Base-by-base conservation (phyloP, 35 echinoderm and acorn worm species). In the Heliocidaris tuberculata region DNA sequence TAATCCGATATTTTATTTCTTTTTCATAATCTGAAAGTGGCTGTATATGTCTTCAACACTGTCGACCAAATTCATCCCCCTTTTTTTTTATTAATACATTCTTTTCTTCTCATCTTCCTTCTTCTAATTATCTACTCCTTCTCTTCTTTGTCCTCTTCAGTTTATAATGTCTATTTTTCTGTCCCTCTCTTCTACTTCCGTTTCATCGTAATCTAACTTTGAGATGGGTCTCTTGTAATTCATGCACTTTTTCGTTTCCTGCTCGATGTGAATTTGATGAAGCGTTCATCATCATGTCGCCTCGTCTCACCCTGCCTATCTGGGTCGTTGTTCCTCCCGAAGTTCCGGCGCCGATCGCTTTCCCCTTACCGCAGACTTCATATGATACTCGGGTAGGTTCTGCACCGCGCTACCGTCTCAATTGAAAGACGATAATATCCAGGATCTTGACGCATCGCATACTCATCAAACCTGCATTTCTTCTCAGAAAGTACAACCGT, bases 171-270 rank as follows among this genome's bases (percentile, higher is more conserved):
- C 31, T 90, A 13, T 31, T 2, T 19, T 27, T 56, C 92, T 59
- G 29, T 93, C 92, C 92, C 31, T 16, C 21, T 54, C 92, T 48
- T 93, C 32, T 49, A 9, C 5, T 50, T 92, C 92, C 0, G 65
- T 78, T 78, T 78, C 48, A 47, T 35, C 48, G 12, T 17, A 35
- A 17, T 49, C 88, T 90, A 17, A 49, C 48, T 47, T 90, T 90
- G 5, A 13, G 88, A 90, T 8, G 88, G 13, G 16, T 11, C 13
- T 19, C 88, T 35, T 13, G 48, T 49, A 35, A 90, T 35, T 90
- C 31, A 16, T 47, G 88, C 88, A 90, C 31, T 90, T 47, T 90
- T 90, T 90, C 65, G 65, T 78, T 78, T 78, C 65, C 65, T n/a
- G 65, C 27, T 78, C 19, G 27, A 78, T 78, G 65, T 24, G 65